Evolutionary conservation across 2,888 invertebrate genomes (phyloP).

Genomic region (Lepidochrysops patricia): DNA sequence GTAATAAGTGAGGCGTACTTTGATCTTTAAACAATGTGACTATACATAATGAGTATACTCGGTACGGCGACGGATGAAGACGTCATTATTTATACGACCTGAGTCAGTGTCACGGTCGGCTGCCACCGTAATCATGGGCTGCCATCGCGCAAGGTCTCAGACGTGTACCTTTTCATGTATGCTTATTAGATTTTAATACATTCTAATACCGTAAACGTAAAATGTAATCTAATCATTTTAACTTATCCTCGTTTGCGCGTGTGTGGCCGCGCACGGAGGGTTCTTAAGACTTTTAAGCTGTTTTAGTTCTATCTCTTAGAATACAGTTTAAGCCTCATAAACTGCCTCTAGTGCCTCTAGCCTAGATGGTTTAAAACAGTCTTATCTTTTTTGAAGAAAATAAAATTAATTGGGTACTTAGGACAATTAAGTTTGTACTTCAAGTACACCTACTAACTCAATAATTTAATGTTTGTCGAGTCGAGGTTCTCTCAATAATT

Average conservation of each 20-base stretch:
- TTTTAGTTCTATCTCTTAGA: too few species aligned
- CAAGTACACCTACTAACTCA: too few species aligned
- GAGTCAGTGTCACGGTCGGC: conserved; percentile 66
- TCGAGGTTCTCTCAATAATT: too few species aligned
- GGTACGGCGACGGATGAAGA: conserved; percentile 31
- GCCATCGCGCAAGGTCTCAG: conserved; percentile 61
- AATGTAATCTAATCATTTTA: neutral
- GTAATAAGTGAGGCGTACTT: neutral
- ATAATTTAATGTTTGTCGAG: too few species aligned
- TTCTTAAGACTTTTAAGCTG: neutral
- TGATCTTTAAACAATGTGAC: conserved; percentile 11
- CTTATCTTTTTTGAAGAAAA: too few species aligned
- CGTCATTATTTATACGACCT: conserved; percentile 51
- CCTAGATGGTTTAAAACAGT: too few species aligned
- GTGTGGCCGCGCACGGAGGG: neutral
- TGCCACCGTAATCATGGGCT: conserved; percentile 47
- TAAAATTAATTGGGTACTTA: too few species aligned
- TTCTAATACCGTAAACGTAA: neutral
- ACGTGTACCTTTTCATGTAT: conserved; percentile 56
- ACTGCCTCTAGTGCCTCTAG: too few species aligned
- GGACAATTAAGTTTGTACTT: too few species aligned
- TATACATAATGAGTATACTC: neutral
- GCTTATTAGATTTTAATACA: conserved; percentile 17
- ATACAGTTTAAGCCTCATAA: too few species aligned
- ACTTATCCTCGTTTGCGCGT: neutral